Evolutionary conservation across 2,888 invertebrate species (phyloP).

Genomic region (Brachylomia viminalis): DNA sequence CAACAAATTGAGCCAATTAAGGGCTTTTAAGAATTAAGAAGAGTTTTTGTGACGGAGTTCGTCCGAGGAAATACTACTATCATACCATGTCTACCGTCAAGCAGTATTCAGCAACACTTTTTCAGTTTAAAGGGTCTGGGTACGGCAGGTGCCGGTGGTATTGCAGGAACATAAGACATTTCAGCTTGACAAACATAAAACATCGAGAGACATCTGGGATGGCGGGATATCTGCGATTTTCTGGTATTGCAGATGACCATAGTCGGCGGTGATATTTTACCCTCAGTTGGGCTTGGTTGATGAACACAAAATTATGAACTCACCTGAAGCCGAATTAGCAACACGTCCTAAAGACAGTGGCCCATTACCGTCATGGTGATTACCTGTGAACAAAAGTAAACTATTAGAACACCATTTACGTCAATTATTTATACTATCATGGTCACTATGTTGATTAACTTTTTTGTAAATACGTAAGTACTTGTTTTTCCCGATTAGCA

Average conservation of each 20-base stretch:
- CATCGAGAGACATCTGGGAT: too few species aligned
- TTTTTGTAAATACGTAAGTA: neutral
- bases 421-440: slow-evolving; percentile 30
- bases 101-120: neutral
- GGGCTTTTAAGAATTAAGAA: too few species aligned
- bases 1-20: neutral
- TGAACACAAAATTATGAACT: slow-evolving; percentile 52
- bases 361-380: slow-evolving; percentile 72
- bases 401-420: slow-evolving; percentile 51
- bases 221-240: neutral
- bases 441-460: neutral
- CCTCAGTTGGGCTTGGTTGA: neutral
- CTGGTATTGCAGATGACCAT: neutral
- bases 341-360: slow-evolving; percentile 69
- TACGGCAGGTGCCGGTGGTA: neutral
- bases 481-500: neutral
- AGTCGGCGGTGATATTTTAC: neutral
- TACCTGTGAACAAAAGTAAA: slow-evolving; percentile 76
- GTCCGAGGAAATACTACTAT: neutral
- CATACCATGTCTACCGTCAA: neutral
- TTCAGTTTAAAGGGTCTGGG: neutral
- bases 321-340: slow-evolving; percentile 78
- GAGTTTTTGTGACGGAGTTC: neutral
- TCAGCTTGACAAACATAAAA: neutral
- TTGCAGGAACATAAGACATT: neutral